Conservation (phyloP, 1,140 invertebrate species). For the Telenomus remus region DNA sequence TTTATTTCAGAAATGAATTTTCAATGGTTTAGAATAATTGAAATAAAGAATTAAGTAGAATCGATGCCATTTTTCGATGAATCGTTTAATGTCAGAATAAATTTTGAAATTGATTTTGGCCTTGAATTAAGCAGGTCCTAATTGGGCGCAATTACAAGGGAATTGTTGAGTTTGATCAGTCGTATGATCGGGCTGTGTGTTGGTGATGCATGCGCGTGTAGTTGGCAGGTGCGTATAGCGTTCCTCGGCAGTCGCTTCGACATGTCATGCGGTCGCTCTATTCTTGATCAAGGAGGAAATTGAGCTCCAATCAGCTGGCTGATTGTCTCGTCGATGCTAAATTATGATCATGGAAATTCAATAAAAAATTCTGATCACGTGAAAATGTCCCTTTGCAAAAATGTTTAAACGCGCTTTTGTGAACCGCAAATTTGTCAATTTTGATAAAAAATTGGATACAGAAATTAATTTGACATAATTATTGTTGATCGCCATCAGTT, state of each 20-base stretch:
- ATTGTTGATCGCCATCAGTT: too few species aligned
- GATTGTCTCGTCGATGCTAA: slow-evolving; percentile 64
- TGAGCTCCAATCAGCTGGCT: slow-evolving; percentile 71
- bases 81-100: slow-evolving; percentile 20
- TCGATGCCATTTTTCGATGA: slow-evolving; percentile 9
- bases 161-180: slow-evolving; percentile 58
- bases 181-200: slow-evolving; percentile 7
- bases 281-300: slow-evolving; percentile 68
- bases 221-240: slow-evolving; percentile 69
- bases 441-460: too few species aligned
- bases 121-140: slow-evolving; percentile 52
- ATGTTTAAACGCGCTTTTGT: too few species aligned
- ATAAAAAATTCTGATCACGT: neutral
- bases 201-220: slow-evolving; percentile 59
- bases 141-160: slow-evolving; percentile 73
- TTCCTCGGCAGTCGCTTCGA: slow-evolving; percentile 51
- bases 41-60: neutral
- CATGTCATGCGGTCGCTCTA: slow-evolving; percentile 41
- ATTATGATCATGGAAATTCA: neutral
- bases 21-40: too few species aligned
- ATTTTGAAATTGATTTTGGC: slow-evolving; percentile 34
- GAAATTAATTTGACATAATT: too few species aligned
- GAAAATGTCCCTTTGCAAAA: too few species aligned
- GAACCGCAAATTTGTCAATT: too few species aligned
- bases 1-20: too few species aligned